Conservation (phyloP, 2,888 invertebrate genomes). For the Cryptus armator region DNA sequence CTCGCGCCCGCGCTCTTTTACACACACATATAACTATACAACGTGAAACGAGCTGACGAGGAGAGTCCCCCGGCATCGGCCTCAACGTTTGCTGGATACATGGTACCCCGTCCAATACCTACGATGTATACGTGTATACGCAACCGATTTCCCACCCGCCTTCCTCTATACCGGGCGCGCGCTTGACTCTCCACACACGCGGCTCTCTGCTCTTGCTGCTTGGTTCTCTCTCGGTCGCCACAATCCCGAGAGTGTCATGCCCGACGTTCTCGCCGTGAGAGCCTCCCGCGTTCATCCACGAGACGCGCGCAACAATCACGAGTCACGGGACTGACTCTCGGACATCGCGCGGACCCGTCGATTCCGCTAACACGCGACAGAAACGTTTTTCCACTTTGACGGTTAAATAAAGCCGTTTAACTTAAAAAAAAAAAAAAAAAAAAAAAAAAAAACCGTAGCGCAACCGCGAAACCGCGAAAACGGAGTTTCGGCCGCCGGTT, state of each 20-base stretch:
- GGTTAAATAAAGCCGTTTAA: slow-evolving; percentile 61
- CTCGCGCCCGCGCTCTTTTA: slow-evolving; percentile 75
- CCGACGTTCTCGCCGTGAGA: slow-evolving; percentile 69
- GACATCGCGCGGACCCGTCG: slow-evolving; percentile 59
- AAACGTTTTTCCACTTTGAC: slow-evolving; percentile 56
- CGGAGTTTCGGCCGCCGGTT: background rate
- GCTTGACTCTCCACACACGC: slow-evolving; percentile 68
- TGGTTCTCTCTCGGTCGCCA: slow-evolving; percentile 57
- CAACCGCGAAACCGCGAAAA: slow-evolving; percentile 17
- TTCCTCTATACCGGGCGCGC: slow-evolving; percentile 59
- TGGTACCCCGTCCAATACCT: slow-evolving; percentile 40
- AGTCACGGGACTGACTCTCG: slow-evolving; percentile 44
- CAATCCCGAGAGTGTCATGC: slow-evolving; percentile 70
- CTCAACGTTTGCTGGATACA: slow-evolving; percentile 50
- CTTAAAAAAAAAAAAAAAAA: background rate
- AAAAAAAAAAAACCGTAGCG: background rate
- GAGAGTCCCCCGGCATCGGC: slow-evolving; percentile 65
- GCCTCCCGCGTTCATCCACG: slow-evolving; percentile 69
- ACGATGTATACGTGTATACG: slow-evolving; percentile 58
- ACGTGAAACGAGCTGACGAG: slow-evolving; percentile 80
- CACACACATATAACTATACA: slow-evolving; percentile 81
- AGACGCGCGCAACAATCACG: slow-evolving; percentile 58
- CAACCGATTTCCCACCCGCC: slow-evolving; percentile 75
- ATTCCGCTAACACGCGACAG: slow-evolving; percentile 25
- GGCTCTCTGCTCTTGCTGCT: slow-evolving; percentile 64